Base-by-base conservation (phyloP, 2,797 vertebrate species). In the Enteromius treurensis region DNA sequence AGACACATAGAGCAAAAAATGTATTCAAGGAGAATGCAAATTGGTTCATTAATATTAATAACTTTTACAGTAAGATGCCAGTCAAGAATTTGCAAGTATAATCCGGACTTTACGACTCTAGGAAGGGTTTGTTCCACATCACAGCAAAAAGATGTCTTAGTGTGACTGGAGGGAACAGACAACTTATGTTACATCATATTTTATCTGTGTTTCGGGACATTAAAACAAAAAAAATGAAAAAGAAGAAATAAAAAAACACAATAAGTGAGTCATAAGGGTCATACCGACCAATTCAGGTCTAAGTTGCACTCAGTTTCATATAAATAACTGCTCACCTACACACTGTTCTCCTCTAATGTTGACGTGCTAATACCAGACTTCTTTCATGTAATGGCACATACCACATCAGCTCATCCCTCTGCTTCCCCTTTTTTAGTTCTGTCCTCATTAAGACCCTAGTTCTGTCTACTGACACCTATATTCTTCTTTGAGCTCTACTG, bases 131-230 rank as follows among this genome's bases (percentile, higher is more conserved):
- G 84, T 88, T 89, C 79, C 5, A 86, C 75, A 81, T 89, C 81
- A 78, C 87, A 88, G 78, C 62, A 77, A 49, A 65, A 67, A 78
- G 10, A 74, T 8, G 86, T 84, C 55, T 88, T 88, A 87, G 87
- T 88, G 89, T 58, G 68, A 42, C 69, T 21, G 81, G 58, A 78
- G 86, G 89, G 89, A 89, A 86, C 47, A 86, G 79, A 83, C 79
- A 80, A 83, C 68, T 73, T 83, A 58, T 84, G 80, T 82, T 34
- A 60, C 55, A 85, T 88, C 88, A 88, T 84, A 91, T 90, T 86
- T 88, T 87, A 88, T 91, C 89, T 87, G 88, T 87, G 90, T 88
- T 90, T 86, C 71, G 84, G 90, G 86, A 90, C 87, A 82, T 79
- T 77, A 88, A 91, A 90, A 90, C 86, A 87, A 70, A 53, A 68